A percentile compares a stretch with the other conserved stretches of the same genome.
These are phyloP conservation scores for Alligator mississippiensis DNA, from an alignment of 2,113 vertebrate genomes.

Conservation along the genomic window DNA sequence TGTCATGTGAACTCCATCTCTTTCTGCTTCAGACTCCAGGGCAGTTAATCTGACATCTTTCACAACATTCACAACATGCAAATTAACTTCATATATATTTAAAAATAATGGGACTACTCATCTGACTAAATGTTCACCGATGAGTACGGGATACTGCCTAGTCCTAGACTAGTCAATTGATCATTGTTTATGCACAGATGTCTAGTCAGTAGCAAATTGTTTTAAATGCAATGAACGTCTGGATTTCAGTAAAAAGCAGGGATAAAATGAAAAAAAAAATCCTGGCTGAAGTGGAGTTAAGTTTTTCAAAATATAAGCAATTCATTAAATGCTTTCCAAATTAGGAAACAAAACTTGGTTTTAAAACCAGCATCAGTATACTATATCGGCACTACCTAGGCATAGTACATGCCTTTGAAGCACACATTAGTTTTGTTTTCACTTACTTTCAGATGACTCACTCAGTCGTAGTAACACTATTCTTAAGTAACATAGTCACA, in stretches of 20 bases:
- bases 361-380: background rate
- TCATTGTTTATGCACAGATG: background rate
- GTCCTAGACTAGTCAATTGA: background rate
- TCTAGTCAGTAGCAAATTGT: background rate
- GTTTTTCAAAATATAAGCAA: background rate
- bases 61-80: background rate
- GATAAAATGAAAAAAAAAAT: background rate
- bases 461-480: background rate
- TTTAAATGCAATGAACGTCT: background rate
- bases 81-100: rapidly evolving
- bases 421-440: background rate
- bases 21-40: rapidly evolving
- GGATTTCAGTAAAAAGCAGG: background rate
- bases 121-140: background rate
- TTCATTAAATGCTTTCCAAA: background rate
- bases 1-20: too few species aligned
- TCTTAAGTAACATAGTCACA: background rate
- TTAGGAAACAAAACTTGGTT: background rate
- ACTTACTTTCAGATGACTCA: background rate
- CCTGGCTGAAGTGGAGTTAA: background rate
- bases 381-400: background rate
- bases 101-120: background rate
- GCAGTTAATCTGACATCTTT: background rate
- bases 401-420: background rate
- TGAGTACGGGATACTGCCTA: background rate